Conservation (phyloP, 2,888 invertebrate species). For the Scotopteryx bipunctaria region DNA sequence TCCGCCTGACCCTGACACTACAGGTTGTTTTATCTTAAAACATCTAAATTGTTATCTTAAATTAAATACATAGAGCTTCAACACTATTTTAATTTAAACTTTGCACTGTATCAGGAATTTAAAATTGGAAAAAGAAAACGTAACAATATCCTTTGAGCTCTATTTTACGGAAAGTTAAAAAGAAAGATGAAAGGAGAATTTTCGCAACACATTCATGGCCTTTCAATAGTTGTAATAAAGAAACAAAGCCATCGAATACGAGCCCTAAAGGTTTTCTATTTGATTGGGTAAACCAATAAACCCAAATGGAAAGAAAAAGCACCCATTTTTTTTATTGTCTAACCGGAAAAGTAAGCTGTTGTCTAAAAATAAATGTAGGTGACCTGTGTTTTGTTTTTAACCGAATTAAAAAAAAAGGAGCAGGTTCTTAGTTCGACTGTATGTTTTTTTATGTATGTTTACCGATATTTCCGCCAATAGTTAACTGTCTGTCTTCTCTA, state of each 20-base stretch:
- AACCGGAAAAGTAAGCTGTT: constrained; percentile 4
- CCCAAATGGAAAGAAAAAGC: constrained; percentile 27
- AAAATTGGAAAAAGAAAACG: not conserved
- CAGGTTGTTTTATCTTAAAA: constrained; percentile 56
- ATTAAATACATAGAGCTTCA: not conserved
- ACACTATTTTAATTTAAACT: not conserved
- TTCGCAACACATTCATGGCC: not conserved
- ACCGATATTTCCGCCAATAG: too few species aligned
- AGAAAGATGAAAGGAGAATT: constrained; percentile 10
- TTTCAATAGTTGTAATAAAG: constrained; percentile 11
- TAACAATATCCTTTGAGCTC: not conserved
- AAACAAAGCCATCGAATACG: constrained; percentile 11
- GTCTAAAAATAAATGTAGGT: not conserved
- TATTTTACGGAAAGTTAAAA: constrained; percentile 4
- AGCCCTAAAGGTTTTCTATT: constrained; percentile 27
- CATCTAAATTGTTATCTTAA: not conserved
- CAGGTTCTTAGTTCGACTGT: too few species aligned
- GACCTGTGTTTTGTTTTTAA: not conserved
- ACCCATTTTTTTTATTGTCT: constrained; percentile 29
- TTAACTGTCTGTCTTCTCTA: too few species aligned
- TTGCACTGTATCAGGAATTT: not conserved
- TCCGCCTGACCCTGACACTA: constrained; percentile 63
- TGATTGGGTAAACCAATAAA: constrained; percentile 28
- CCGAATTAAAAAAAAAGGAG: too few species aligned
- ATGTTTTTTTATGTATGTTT: too few species aligned